Evolutionary conservation across 2,797 vertebrate genomes (phyloP).

Genomic region (Crocidura indochinensis): DNA sequence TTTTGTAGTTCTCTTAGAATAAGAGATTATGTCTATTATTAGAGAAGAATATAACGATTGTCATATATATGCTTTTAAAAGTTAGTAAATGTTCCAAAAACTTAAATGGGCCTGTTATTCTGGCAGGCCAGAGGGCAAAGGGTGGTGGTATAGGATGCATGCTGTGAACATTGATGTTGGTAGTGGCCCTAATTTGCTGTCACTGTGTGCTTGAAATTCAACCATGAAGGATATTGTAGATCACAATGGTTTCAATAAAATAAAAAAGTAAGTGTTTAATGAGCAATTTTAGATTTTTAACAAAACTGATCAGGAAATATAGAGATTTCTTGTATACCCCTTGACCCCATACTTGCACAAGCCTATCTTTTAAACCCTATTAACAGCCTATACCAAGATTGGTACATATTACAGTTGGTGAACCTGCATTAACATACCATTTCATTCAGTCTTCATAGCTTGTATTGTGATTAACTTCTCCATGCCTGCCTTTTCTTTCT

Average conservation of each 20-base stretch:
- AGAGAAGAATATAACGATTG: background rate
- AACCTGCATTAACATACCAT: background rate
- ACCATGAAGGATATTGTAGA: no score
- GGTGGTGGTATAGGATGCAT: no score
- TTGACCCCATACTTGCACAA: background rate
- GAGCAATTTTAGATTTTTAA: background rate
- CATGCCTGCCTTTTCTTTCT: background rate
- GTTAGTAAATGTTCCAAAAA: background rate
- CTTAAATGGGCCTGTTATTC: no score
- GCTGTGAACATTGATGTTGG: no score
- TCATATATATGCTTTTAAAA: constrained; percentile 20
- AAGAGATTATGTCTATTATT: constrained; percentile 49
- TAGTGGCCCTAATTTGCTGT: no score
- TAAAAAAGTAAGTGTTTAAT: no score
- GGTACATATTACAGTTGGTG: background rate
- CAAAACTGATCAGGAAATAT: constrained; percentile 25
- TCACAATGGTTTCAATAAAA: no score
- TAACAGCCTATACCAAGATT: background rate
- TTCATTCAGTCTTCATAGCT: background rate
- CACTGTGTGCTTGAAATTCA: no score
- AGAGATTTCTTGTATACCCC: background rate
- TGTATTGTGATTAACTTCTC: background rate
- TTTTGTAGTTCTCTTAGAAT: constrained; percentile 20
- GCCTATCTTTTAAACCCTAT: no score
- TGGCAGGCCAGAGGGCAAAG: no score